Evolutionary conservation across 2,113 vertebrate species (phyloP).

Genomic region (Pituophis catenifer): DNA sequence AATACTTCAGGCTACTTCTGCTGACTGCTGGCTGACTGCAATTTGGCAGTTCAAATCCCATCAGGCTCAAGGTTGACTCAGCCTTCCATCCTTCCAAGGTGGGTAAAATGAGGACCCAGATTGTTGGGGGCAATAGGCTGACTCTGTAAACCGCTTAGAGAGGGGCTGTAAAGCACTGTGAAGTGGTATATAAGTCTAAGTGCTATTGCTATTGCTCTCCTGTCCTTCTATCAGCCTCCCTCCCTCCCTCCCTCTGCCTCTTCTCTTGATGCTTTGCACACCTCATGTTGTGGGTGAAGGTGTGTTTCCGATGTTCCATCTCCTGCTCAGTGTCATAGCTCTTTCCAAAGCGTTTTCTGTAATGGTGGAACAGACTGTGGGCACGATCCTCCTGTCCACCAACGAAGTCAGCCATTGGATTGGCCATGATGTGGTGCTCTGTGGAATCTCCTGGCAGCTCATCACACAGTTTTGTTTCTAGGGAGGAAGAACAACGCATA

Average conservation of each 20-base stretch:
- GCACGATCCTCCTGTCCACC: constrained; percentile 66
- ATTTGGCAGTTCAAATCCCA: no score
- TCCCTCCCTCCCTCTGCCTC: neutral
- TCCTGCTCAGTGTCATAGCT: constrained; percentile 60
- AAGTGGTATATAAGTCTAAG: no score
- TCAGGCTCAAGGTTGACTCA: no score
- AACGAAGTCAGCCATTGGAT: constrained; percentile 81
- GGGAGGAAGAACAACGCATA: fast-evolving
- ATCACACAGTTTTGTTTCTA: constrained; percentile 28
- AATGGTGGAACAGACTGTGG: constrained; percentile 69
- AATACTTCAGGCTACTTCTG: no score
- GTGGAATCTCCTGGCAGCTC: neutral
- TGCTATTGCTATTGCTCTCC: neutral
- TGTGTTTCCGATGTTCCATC: constrained; percentile 73
- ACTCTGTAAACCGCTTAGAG: no score
- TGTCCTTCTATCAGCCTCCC: neutral
- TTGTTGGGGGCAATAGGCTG: no score
- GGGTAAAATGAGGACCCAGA: no score
- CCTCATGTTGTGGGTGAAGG: constrained; percentile 81
- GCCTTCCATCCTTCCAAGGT: no score
- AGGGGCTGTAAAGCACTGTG: no score
- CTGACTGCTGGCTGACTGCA: no score
- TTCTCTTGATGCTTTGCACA: constrained; percentile 34
- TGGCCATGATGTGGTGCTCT: constrained; percentile 76
- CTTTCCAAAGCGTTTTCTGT: constrained; percentile 66